A percentile compares a stretch with the other conserved stretches of the same genome.
Evolutionary conservation across 2,797 vertebrate genomes (phyloP).

Genomic region (Hipposideros larvatus): DNA sequence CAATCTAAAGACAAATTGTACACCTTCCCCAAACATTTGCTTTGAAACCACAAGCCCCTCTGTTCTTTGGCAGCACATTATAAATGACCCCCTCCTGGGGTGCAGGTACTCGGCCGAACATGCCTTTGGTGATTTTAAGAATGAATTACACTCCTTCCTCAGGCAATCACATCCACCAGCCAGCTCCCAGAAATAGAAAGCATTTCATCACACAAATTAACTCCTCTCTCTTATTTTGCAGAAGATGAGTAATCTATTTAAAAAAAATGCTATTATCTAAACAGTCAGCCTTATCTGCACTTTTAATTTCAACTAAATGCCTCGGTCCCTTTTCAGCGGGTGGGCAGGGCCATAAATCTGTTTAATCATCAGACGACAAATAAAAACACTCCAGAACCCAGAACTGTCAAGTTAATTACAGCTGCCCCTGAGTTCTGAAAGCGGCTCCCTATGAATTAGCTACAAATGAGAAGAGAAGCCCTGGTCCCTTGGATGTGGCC

Average conservation of each 20-base stretch:
- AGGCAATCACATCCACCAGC: conserved; percentile 88
- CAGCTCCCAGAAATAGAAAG: conserved; percentile 89
- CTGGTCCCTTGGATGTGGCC: neutral
- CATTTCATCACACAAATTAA: conserved; percentile 92
- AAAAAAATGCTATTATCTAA: conserved; percentile 85
- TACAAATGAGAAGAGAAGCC: neutral
- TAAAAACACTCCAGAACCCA: conserved; percentile 77
- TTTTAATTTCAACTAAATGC: conserved; percentile 87
- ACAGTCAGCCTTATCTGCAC: conserved; percentile 83
- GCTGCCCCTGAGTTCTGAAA: conserved; percentile 50
- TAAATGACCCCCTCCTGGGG: conserved; percentile 77
- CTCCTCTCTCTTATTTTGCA: conserved; percentile 85
- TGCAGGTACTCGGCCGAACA: conserved; percentile 68
- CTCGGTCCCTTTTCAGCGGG: conserved; percentile 76
- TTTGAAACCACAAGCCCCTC: conserved; percentile 73
- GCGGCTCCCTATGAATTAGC: conserved; percentile 66
- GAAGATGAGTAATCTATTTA: conserved; percentile 85
- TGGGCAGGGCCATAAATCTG: conserved; percentile 85
- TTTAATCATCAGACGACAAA: conserved; percentile 82
- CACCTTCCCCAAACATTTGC: conserved; percentile 69
- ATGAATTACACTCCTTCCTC: conserved; percentile 82
- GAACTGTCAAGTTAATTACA: conserved; percentile 80
- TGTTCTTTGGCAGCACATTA: conserved; percentile 7
- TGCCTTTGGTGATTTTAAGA: conserved; percentile 85
- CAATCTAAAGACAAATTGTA: conserved; percentile 57